Percentiles rank a stretch among this genome's conserved stretches.
These are phyloP conservation scores for Trichechus manatus DNA, from an alignment of 2,113 vertebrate genomes.

Conservation along the genomic window DNA sequence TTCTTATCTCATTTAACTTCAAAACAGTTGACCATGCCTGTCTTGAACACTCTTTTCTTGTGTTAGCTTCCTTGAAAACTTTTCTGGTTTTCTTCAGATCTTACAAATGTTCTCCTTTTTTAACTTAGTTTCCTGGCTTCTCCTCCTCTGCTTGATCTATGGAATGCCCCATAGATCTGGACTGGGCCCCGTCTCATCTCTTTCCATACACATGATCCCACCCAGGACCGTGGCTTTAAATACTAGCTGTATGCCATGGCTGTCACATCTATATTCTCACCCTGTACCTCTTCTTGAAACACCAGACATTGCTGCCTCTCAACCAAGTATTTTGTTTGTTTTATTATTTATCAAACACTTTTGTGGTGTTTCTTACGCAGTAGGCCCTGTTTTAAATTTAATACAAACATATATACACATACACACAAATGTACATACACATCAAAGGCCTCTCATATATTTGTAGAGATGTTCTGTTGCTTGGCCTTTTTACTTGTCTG, in stretches of 20 bases:
- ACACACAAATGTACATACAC: not conserved
- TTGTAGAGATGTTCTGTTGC: conserved; percentile 17
- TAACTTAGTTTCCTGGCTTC: not conserved
- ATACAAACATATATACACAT: not conserved
- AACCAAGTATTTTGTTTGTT: not conserved
- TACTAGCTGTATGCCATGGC: not conserved
- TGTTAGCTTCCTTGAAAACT: not conserved
- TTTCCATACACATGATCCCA: not conserved
- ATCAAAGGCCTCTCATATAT: not conserved
- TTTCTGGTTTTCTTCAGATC: not conserved
- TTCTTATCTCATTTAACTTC: not conserved
- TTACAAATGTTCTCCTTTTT: not conserved
- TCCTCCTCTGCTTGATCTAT: not conserved
- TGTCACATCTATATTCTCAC: not conserved
- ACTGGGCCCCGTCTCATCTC: not conserved
- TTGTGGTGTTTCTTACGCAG: not conserved
- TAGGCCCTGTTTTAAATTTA: not conserved
- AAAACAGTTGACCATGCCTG: not conserved
- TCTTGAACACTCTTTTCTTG: not conserved
- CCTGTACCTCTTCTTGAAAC: not conserved
- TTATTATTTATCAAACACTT: not conserved
- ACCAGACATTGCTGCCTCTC: not conserved
- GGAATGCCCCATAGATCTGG: not conserved
- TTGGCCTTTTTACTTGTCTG: conserved; percentile 57
- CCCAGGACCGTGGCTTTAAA: not conserved